These are phyloP conservation scores for Papilio machaon DNA, from an alignment of 1,140 invertebrate genomes.

Conservation along the genomic window DNA sequence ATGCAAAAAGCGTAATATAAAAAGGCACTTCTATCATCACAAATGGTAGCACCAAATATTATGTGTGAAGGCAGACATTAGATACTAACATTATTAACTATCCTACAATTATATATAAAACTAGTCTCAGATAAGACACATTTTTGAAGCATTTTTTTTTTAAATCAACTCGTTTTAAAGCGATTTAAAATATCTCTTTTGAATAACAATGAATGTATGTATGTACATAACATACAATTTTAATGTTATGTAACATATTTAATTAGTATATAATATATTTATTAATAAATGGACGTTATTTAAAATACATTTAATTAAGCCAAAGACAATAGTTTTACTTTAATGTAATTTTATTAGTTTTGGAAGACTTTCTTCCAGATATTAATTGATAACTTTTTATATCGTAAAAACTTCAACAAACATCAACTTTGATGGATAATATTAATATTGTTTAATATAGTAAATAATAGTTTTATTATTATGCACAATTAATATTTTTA, in stretches of 20 bases:
- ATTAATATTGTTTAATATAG: background rate
- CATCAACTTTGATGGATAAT: background rate
- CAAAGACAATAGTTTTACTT: background rate
- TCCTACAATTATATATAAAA: background rate
- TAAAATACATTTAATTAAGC: background rate
- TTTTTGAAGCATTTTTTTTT: too few relatives aligned
- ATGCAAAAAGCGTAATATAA: background rate
- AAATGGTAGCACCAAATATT: slow-evolving; percentile 32
- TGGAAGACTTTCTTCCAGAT: background rate
- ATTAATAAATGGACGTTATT: background rate
- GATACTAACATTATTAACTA: background rate
- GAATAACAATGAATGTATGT: too few relatives aligned
- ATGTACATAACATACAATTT: background rate
- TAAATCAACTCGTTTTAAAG: too few relatives aligned
- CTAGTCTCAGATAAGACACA: too few relatives aligned
- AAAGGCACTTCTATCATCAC: slow-evolving; percentile 30
- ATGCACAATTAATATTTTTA: background rate
- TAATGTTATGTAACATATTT: background rate
- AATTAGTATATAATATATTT: background rate
- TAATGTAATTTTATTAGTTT: background rate
- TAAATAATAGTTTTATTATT: slow-evolving; percentile 30
- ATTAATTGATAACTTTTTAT: slow-evolving; percentile 40
- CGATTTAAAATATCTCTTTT: too few relatives aligned
- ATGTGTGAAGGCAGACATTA: slow-evolving; percentile 23
- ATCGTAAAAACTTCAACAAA: slow-evolving; percentile 33